Evolutionary conservation across 2,113 vertebrate species (phyloP).

Genomic region (Ammodytes dubius): DNA sequence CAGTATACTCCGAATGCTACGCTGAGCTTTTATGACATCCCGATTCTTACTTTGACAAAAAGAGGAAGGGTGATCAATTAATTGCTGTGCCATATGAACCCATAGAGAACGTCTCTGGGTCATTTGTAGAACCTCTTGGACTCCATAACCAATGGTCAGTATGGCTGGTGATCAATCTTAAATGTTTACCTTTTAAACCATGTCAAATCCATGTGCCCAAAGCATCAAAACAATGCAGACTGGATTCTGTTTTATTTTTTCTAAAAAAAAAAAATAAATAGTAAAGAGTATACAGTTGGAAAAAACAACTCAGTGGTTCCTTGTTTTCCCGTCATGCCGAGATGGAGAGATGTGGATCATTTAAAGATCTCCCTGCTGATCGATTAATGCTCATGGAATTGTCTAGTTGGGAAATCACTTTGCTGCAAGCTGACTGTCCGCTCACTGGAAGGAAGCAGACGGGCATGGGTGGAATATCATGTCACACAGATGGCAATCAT

Average conservation of each 20-base stretch:
- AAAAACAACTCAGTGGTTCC: background rate
- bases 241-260: background rate
- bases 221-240: background rate
- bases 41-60: constrained; percentile 54
- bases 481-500: constrained; percentile 30
- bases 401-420: constrained; percentile 60
- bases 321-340: constrained; percentile 20
- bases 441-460: constrained; percentile 51
- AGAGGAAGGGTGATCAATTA: constrained; percentile 61
- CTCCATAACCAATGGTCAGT: background rate
- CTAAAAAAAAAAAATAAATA: too few relatives aligned
- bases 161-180: constrained; percentile 34
- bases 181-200: background rate
- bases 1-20: constrained; percentile 15
- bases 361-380: constrained; percentile 37
- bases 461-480: constrained; percentile 70
- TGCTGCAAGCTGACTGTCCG: constrained; percentile 45
- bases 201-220: background rate
- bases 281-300: constrained; percentile 4
- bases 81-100: constrained; percentile 20
- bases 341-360: constrained; percentile 31
- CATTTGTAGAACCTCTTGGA: constrained; percentile 13
- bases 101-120: constrained; percentile 32
- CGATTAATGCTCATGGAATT: constrained; percentile 45
- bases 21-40: constrained; percentile 20